phyloP scores from a whole-genome alignment of 1,140 invertebrate species.

The Carposina sasakii region DNA sequence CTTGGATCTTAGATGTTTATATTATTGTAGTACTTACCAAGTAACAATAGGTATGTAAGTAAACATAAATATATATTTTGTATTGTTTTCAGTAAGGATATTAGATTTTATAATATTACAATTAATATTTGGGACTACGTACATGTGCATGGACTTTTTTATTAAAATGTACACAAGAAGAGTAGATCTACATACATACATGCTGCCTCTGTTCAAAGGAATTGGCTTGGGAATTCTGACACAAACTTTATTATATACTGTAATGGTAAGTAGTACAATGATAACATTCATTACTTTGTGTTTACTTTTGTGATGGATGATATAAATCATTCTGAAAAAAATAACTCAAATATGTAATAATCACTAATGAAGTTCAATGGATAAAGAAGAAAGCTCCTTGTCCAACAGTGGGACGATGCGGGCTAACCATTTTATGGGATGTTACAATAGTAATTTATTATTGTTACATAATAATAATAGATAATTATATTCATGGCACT shows the following conservation, averaged over 20 bases:
- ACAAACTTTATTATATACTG: constrained; percentile 39
- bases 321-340: too few species aligned
- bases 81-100: constrained; percentile 34
- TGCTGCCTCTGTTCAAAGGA: constrained; percentile 48
- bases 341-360: too few species aligned
- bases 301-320: too few species aligned
- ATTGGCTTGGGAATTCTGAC: constrained; percentile 38
- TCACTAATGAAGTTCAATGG: too few species aligned
- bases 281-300: too few species aligned
- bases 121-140: constrained; percentile 33
- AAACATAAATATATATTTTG: neutral
- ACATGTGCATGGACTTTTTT: constrained; percentile 57
- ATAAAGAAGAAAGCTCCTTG: too few species aligned
- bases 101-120: constrained; percentile 30
- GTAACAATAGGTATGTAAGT: neutral
- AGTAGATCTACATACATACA: constrained; percentile 33
- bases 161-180: constrained; percentile 50
- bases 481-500: too few species aligned
- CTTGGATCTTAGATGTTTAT: neutral
- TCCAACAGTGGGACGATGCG: too few species aligned
- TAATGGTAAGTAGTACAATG: constrained; percentile 44
- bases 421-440: too few species aligned
- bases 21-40: neutral
- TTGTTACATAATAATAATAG: too few species aligned
- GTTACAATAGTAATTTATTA: too few species aligned